Evolutionary conservation across 2,797 vertebrate genomes (phyloP).

Genomic region (Lerista edwardsae): DNA sequence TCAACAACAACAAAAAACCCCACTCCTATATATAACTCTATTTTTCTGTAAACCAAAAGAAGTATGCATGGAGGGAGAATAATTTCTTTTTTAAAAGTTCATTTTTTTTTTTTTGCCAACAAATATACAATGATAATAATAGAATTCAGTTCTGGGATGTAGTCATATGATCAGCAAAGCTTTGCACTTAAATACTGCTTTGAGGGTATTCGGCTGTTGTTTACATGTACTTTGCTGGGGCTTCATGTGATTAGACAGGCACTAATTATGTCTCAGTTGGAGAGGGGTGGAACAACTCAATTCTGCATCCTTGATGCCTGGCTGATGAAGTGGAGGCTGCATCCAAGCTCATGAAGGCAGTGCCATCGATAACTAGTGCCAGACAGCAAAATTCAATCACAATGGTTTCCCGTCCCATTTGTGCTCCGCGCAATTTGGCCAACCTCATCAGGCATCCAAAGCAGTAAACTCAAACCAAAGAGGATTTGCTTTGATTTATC

Average conservation of each 20-base stretch:
- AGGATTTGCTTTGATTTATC: not conserved
- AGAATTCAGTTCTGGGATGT: not conserved
- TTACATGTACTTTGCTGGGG: not conserved
- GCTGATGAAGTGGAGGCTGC: constrained; percentile 22
- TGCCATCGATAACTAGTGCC: constrained; percentile 9
- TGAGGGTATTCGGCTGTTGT: not conserved
- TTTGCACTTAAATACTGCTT: not conserved
- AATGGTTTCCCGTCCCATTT: constrained; percentile 6
- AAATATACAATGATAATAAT: not conserved
- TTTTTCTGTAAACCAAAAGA: no score
- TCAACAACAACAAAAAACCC: no score
- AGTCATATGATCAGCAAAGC: not conserved
- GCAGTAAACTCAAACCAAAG: not conserved
- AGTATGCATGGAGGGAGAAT: no score
- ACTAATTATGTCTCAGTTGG: constrained; percentile 25
- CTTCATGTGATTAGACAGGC: not conserved
- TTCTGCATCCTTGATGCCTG: constrained; percentile 11
- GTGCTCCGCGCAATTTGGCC: constrained; percentile 8
- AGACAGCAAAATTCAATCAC: constrained; percentile 23
- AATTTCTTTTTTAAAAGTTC: no score
- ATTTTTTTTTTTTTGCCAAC: no score
- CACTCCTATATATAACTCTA: no score
- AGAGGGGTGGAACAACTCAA: not conserved
- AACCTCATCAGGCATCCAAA: constrained; percentile 11
- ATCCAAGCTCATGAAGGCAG: constrained; percentile 31